Evolutionary conservation across 2,113 vertebrate genomes (phyloP), one percentile per base, ranked within the genome.

Genomic region (Triplophysa tibetana): DNA sequence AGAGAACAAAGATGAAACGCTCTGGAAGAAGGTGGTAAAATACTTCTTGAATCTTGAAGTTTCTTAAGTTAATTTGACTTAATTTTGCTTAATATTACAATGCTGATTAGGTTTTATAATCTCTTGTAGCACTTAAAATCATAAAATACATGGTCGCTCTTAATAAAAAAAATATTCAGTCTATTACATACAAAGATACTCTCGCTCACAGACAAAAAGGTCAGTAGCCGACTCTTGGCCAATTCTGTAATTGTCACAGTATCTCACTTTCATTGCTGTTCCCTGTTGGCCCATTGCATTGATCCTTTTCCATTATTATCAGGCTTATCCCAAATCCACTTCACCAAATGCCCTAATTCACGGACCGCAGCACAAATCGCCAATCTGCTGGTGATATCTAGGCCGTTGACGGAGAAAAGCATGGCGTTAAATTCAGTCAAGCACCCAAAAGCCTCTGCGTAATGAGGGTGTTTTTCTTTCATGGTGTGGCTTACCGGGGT

Each of bases 221-320:
- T 89, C 89, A 89, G 88, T 89, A 91, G 90, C 88, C 89, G 88
- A 85, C 87, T 88, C 85, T 82, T 80, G 75, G 58, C 56, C 87
- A 81, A 73, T 81, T 24, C 85, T 85, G 86, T 90, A 92, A 90
- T 92, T 91, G 90, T 90, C 88, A 86, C 91, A 83, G 85, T 90
- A 88, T 89, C 87, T 92, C 89, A 91, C 88, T 82, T 88, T 89
- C 89, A 89, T 86, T 81, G 85, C 63, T 76, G 82, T 83, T 91
- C 91, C 90, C 92, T 84, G 84, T 69, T 73, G 90, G 87, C 79
- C 85, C 77, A 50, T 85, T 83, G 82, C 86, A 92, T 93, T 93
- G 89, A 93, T 93, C 90, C 88, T 75, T 23, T 79, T 86, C 85
- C 89, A 91, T 92, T 90, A 92, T 93, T 92, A 93, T 87, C 78